Evolutionary conservation across 2,797 vertebrate genomes (phyloP).

Genomic region (Orientallactaga sibirica): DNA sequence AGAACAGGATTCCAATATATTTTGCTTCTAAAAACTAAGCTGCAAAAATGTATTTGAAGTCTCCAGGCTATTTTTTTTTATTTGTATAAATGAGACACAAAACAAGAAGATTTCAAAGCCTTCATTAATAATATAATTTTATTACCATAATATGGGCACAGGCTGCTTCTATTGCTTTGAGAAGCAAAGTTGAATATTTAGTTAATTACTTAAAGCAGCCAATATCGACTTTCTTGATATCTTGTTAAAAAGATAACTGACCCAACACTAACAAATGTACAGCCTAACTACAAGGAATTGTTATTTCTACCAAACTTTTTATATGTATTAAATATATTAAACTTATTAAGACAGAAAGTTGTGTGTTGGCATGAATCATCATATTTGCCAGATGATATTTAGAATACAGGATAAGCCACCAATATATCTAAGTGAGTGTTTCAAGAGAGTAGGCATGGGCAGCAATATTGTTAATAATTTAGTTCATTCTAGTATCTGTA

Average conservation of each 20-base stretch:
- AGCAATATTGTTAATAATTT: conserved; percentile 22
- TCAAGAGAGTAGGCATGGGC: neutral
- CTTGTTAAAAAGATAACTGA: neutral
- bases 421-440: conserved; percentile 15
- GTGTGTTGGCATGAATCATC: conserved; percentile 59
- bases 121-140: conserved; percentile 49
- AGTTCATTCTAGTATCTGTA: neutral
- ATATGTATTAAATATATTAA: conserved; percentile 61
- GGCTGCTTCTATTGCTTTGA: neutral
- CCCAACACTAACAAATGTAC: conserved; percentile 48
- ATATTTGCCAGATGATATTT: conserved; percentile 9
- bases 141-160: neutral
- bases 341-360: conserved; percentile 30
- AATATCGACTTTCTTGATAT: neutral
- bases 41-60: conserved; percentile 38
- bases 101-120: neutral
- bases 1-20: neutral
- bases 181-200: conserved; percentile 18
- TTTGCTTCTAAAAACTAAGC: neutral
- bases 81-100: conserved; percentile 50
- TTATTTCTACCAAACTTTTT: conserved; percentile 69
- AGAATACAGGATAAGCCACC: neutral
- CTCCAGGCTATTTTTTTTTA: neutral
- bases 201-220: conserved; percentile 64
- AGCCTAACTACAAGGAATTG: conserved; percentile 60